Conservation (phyloP, 2,797 vertebrate species). For the Rhadinocentrus ornatus region DNA sequence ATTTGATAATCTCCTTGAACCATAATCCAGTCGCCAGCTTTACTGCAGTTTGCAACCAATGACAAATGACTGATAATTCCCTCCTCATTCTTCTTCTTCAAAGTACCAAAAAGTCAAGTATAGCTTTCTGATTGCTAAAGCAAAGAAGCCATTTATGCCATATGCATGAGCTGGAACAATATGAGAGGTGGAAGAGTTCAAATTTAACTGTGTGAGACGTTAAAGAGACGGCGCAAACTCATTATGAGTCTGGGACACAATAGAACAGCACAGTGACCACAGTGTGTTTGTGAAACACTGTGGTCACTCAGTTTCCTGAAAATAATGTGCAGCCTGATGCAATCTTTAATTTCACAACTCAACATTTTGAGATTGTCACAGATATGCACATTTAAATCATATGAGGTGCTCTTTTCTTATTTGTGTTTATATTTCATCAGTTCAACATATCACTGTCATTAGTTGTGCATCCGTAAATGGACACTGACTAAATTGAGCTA, state of each 20-base stretch:
- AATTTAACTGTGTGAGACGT: no score
- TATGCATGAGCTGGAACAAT: no score
- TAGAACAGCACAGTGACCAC: no score
- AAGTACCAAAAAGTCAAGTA: not conserved
- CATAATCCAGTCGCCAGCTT: constrained; percentile 59
- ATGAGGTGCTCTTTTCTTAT: no score
- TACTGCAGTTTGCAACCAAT: constrained; percentile 20
- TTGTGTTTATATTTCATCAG: not conserved
- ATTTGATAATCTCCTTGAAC: constrained; percentile 54
- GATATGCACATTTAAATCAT: not conserved
- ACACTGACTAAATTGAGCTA: no score
- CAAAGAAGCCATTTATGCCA: not conserved
- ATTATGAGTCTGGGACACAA: no score
- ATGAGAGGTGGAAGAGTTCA: no score
- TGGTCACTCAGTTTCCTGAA: not conserved
- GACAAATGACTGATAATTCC: constrained; percentile 29
- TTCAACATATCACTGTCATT: not conserved
- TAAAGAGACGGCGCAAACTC: no score
- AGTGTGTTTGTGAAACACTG: not conserved
- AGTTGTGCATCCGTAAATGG: not conserved
- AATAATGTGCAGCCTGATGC: not conserved
- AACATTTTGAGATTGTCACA: no score
- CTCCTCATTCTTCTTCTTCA: not conserved
- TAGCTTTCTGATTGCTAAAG: not conserved
- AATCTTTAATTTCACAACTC: not conserved